Evolutionary conservation across 2,888 invertebrate species (phyloP).

Genomic region (Xestobium rufovillosum): DNA sequence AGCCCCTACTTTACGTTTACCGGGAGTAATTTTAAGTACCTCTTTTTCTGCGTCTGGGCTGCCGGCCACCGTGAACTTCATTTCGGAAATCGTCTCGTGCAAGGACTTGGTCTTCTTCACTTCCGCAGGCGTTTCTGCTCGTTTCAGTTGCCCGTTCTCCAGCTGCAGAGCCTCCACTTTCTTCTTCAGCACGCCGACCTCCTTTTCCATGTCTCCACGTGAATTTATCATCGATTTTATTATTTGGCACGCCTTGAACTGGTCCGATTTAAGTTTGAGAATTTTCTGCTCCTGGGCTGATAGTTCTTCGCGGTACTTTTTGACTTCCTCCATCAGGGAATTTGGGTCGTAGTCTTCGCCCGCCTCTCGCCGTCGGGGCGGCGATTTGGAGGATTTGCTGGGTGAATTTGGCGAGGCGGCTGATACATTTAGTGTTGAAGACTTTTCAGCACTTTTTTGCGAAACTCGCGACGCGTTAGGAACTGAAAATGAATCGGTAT

Average conservation of each 20-base stretch:
- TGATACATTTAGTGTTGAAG: not conserved
- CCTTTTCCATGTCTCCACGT: slow-evolving; percentile 33
- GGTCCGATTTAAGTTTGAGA: slow-evolving; percentile 37
- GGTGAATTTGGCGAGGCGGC: not conserved
- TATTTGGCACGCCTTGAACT: slow-evolving; percentile 40
- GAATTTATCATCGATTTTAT: slow-evolving; percentile 39
- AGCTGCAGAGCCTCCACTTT: slow-evolving; percentile 26
- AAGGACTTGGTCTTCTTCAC: too few species aligned
- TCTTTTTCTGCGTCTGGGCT: slow-evolving; percentile 31
- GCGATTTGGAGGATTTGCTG: too few species aligned
- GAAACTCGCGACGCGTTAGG: slow-evolving; percentile 35
- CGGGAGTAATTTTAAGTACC: slow-evolving; percentile 30
- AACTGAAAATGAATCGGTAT: slow-evolving; percentile 39
- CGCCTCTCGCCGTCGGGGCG: too few species aligned
- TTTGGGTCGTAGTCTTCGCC: not conserved
- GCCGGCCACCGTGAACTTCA: slow-evolving; percentile 26
- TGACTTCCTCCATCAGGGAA: slow-evolving; percentile 5
- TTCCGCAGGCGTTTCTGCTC: too few species aligned
- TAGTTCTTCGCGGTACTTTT: slow-evolving; percentile 23
- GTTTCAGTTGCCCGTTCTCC: too few species aligned
- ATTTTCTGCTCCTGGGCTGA: slow-evolving; percentile 28
- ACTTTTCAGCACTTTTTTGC: slow-evolving; percentile 28
- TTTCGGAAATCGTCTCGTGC: slow-evolving; percentile 24
- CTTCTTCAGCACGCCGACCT: slow-evolving; percentile 33
- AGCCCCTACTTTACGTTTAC: slow-evolving; percentile 8